Conservation (phyloP, 2,797 vertebrate species). For the Peromyscus nudipes region DNA sequence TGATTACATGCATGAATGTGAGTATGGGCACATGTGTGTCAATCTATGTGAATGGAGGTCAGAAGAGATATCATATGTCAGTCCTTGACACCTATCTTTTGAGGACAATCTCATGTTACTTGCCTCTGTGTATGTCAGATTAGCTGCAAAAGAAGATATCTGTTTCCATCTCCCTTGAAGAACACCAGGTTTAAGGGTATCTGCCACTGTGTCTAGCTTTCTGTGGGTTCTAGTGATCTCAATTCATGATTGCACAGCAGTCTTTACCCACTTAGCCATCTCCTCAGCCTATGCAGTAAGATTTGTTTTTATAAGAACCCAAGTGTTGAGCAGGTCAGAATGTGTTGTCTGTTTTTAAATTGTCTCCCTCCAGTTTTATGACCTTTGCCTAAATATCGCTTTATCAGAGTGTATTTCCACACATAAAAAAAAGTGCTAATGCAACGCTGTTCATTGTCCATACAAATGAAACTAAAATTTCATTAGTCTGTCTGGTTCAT, state of each 20-base stretch:
- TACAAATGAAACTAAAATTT: not conserved
- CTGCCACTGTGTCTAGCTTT: not conserved
- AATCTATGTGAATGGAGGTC: not conserved
- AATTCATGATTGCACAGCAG: not conserved
- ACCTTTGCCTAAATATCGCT: not conserved
- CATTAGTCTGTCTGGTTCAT: not conserved
- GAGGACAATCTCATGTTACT: not conserved
- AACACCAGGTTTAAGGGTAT: not conserved
- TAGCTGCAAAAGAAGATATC: not conserved
- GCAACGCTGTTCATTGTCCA: not conserved
- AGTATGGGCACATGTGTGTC: not conserved
- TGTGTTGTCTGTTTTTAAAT: not conserved
- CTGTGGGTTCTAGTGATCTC: not conserved
- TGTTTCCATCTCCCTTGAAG: not conserved
- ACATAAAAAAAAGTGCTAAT: not conserved
- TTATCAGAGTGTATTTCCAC: not conserved
- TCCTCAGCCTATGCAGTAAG: not conserved
- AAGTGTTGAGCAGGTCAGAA: not conserved
- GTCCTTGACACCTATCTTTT: not conserved
- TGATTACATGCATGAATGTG: not conserved
- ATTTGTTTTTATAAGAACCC: not conserved
- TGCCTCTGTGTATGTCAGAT: not conserved
- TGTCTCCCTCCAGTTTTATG: not conserved
- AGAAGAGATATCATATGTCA: not conserved
- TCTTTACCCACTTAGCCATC: accelerated